Conservation (phyloP, 2,888 invertebrate genomes). For the Polydrusus cervinus region DNA sequence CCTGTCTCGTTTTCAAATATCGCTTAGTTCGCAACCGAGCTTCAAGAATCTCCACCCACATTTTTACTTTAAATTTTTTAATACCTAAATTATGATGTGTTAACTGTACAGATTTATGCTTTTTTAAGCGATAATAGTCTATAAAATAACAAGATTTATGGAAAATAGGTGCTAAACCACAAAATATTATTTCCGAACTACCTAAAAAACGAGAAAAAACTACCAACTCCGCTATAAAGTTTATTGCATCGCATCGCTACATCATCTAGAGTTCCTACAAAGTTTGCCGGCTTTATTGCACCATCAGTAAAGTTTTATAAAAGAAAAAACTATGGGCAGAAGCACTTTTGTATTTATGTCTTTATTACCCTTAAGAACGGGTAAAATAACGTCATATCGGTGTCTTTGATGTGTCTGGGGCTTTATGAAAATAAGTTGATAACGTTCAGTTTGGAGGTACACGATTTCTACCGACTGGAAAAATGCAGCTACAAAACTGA, state of each 20-base stretch:
- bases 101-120: conserved; percentile 8
- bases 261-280: conserved; percentile 34
- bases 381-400: conserved; percentile 53
- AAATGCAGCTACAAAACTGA: no score
- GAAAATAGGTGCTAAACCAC: conserved; percentile 40
- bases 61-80: neutral
- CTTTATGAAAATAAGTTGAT: conserved; percentile 42
- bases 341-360: conserved; percentile 69
- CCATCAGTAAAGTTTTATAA: conserved; percentile 41
- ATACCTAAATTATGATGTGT: neutral
- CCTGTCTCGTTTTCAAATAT: no score
- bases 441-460: conserved; percentile 13
- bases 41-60: no score
- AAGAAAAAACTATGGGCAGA: conserved; percentile 59
- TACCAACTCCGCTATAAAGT: conserved; percentile 22
- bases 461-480: no score
- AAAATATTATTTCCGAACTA: conserved; percentile 39
- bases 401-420: conserved; percentile 53
- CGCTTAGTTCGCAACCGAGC: no score
- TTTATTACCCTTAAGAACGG: conserved; percentile 64
- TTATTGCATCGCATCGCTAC: conserved; percentile 25
- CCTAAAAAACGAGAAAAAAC: conserved; percentile 40
- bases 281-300: conserved; percentile 47
- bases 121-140: conserved; percentile 7
- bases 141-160: conserved; percentile 7